Evolutionary conservation across 2,797 vertebrate species (phyloP), one percentile per base, ranked within the genome.

Genomic region (Halcyon leucocephala): DNA sequence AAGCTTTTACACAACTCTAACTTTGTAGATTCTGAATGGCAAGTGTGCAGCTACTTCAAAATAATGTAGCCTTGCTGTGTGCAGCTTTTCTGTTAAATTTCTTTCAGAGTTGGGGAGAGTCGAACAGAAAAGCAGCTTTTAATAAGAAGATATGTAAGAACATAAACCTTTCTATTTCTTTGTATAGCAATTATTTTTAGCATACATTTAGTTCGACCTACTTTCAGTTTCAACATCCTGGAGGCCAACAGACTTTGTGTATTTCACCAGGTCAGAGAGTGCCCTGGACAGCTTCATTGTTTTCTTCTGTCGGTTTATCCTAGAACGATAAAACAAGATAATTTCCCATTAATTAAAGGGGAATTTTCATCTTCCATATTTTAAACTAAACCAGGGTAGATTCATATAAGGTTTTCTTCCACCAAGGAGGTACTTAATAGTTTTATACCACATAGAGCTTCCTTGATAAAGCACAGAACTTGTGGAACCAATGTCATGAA

Each of bases 261-360:
- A 99, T 88, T 99, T 99, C 89, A 99, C 99, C 95, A 99, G 98
- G 96, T 99, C 99, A 11, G 99, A 99, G 73, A 99, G 98, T 7
- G 99, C 99, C 82, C 99, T 98, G 28, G 99, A 99, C 66, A 99
- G 97, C 96, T 99, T 99, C 99, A 99, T 99, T 24, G 99, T 99
- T 97, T 99, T 99, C 98, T 99, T 99, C 97, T 99, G 98, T 69
- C 97, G 67, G 55, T 88, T 94, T 2, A 95, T 98, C 96, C 99
- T 99, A 94, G 2, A 7, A 61, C 69, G 35, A 58, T 2, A 67
- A 79, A 89, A 52, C 7, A 39, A 69, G 67, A 44, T 12, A 4
- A 22, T 24, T 58, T 73, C 26, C 39, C 12, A 31, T 41, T 7
- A n/a, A 86, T 44, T 35, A 51, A 71, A 26, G 18, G 8, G 4